A percentile compares a stretch with the other conserved stretches of the same genome.
Conservation (phyloP, 53 echinoderm and acorn worm species). For the Zoroaster sp. region DNA sequence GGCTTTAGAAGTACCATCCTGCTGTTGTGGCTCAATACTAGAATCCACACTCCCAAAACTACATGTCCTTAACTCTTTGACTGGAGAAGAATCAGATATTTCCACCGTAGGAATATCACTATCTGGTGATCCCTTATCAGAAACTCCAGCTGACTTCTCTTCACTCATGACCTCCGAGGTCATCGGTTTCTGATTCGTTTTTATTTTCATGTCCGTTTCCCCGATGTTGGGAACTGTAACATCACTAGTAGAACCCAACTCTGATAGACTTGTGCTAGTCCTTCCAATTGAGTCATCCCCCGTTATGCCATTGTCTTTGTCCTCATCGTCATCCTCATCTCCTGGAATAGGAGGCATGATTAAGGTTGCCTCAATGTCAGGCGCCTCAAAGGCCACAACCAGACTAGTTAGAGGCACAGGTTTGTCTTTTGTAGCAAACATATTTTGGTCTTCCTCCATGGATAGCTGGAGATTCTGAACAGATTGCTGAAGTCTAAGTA, state of each 20-base stretch:
- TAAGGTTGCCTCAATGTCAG: slow-evolving; percentile 62
- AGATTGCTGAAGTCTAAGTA: slow-evolving; percentile 88
- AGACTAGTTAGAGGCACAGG: slow-evolving; percentile 58
- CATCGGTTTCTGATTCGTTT: not conserved
- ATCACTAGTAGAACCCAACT: not conserved
- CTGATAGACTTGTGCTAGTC: slow-evolving; percentile 31
- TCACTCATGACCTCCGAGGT: not conserved
- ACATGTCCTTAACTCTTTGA: not conserved
- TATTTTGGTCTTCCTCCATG: slow-evolving; percentile 77
- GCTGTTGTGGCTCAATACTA: not conserved
- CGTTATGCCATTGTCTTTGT: not conserved
- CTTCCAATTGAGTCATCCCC: slow-evolving; percentile 21
- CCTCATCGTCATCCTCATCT: slow-evolving; percentile 35
- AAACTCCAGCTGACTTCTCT: not conserved
- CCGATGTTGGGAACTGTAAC: not conserved
- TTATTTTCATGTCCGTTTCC: slow-evolving; percentile 4
- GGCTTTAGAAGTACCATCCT: not conserved
- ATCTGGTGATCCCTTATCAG: slow-evolving; percentile 11
- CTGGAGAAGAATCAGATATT: slow-evolving; percentile 4
- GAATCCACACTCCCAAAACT: not conserved
- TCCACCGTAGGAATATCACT: slow-evolving; percentile 30
- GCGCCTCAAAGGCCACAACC: slow-evolving; percentile 74
- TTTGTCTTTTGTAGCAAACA: slow-evolving; percentile 60
- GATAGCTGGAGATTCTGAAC: slow-evolving; percentile 66
- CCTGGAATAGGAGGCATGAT: slow-evolving; percentile 74